Base-by-base conservation (phyloP, 1,140 invertebrate species). In the Drosophila watanabei region DNA sequence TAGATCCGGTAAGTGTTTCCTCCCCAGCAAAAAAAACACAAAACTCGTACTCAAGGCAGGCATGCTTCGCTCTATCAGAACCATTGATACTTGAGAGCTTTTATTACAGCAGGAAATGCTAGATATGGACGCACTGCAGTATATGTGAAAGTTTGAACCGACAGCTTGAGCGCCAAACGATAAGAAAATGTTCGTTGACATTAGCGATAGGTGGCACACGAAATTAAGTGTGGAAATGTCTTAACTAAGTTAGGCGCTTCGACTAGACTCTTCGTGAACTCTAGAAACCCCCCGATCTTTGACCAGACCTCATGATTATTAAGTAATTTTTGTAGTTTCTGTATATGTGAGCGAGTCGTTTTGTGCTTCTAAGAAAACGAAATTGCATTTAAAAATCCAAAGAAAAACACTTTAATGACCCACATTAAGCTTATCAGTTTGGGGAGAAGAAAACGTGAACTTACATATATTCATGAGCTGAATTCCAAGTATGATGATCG, bases 1-100 rank as follows among this genome's bases (percentile, higher is more conserved):
- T 96, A 83, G 96, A 96, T 93, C 95, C 96, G 95, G 96, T 96
- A 93, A 96, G 95, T 95, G 81, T 52, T 59, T 59, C 43, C 63
- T 69, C 24, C 4, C 5, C 3, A 48, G 65, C 39, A 63, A 33
- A 63, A 18, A 33, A 16, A 33, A 54, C 30, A 30, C 39, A 45
- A 43, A 52, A 37, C 48, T 52, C 52, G 52, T 49, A 48, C 20
- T 8, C 14, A 39, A 57, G 37, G 32, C n/a, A 28, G 32, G 14
- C 51, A 30, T 18, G 30, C 45, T 28, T 37, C 18, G 20, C 20
- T 51, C 33, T 77, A 62, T 70, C 75, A 56, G 33, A 71, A 56
- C 37, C 37, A 79, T 79, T 79, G 51, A 79, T 79, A 79, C 75
- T 70, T 35, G 49, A 69, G 75, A 58, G 51, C 69, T 73, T 73